Evolutionary conservation across 2,888 invertebrate genomes (phyloP).

Genomic region (Caenorhabditis sp.): DNA sequence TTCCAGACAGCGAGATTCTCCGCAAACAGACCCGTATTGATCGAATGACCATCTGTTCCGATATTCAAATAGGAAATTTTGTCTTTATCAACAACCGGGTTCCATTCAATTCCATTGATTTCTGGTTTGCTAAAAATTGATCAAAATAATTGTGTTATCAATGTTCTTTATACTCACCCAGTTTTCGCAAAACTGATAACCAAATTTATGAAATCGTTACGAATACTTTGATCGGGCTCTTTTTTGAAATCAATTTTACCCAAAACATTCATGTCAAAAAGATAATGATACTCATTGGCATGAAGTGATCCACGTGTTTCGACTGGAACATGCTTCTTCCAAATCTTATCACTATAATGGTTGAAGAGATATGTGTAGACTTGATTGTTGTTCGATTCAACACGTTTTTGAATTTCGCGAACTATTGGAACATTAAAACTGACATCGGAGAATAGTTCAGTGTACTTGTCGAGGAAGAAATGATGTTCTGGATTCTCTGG

Average conservation of each 20-base stretch:
- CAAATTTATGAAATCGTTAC: conserved; percentile 20
- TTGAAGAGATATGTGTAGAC: conserved; percentile 35
- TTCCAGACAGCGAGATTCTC: conserved; percentile 6
- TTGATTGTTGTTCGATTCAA: conserved; percentile 21
- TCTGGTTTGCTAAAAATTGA: conserved; percentile 12
- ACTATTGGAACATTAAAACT: conserved; percentile 35
- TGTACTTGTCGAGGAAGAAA: conserved; percentile 19
- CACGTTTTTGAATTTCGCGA: conserved; percentile 26
- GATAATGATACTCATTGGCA: conserved; percentile 49
- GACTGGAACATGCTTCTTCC: conserved; percentile 31
- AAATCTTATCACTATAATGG: conserved; percentile 32
- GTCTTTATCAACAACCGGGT: conserved; percentile 22
- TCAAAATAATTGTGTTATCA: background rate
- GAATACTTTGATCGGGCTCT: background rate
- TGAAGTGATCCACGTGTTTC: conserved; percentile 28
- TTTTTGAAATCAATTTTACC: conserved; percentile 6
- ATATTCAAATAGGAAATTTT: conserved; percentile 28
- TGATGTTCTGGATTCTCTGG: conserved; percentile 13
- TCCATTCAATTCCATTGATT: conserved; percentile 24
- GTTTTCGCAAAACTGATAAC: conserved; percentile 33
- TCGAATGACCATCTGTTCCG: conserved; percentile 6
- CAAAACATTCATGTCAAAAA: conserved; percentile 36
- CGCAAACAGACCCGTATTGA: conserved; percentile 29
- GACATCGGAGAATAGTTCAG: conserved; percentile 31
- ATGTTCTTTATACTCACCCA: conserved; percentile 16